These are phyloP conservation scores for Brachyhypopomus occidentalis DNA, from an alignment of 2,113 vertebrate genomes.

Conservation along the genomic window DNA sequence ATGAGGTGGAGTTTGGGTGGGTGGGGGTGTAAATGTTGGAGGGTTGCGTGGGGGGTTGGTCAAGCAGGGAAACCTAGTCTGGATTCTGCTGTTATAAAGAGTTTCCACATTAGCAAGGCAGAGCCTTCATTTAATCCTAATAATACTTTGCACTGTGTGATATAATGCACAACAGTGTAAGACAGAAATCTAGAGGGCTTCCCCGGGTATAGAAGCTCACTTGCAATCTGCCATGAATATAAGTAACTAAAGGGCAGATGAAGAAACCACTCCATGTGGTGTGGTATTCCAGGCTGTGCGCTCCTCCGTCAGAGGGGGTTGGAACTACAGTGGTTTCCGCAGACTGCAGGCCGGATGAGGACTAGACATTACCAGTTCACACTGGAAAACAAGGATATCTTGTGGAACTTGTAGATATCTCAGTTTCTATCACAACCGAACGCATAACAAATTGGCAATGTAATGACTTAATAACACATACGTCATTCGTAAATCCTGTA, in stretches of 20 bases:
- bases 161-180: conserved; percentile 41
- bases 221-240: no score
- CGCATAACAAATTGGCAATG: neutral
- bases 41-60: no score
- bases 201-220: neutral
- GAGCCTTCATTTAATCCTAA: neutral
- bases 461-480: neutral
- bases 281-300: neutral
- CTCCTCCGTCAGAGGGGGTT: neutral
- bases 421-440: no score
- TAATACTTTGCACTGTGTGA: conserved; percentile 29
- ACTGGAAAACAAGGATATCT: neutral
- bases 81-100: conserved; percentile 11
- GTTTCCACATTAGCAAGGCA: neutral
- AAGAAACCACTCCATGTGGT: neutral
- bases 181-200: neutral
- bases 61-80: neutral
- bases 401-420: neutral
- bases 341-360: neutral
- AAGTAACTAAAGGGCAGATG: neutral
- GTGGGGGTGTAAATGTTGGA: no score
- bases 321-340: neutral
- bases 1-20: no score
- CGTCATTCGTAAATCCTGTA: neutral
- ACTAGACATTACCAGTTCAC: conserved; percentile 18